A percentile compares a stretch with the other conserved stretches of the same genome.
Conservation (phyloP, 2,797 vertebrate species). For the Hydrolagus colliei region DNA sequence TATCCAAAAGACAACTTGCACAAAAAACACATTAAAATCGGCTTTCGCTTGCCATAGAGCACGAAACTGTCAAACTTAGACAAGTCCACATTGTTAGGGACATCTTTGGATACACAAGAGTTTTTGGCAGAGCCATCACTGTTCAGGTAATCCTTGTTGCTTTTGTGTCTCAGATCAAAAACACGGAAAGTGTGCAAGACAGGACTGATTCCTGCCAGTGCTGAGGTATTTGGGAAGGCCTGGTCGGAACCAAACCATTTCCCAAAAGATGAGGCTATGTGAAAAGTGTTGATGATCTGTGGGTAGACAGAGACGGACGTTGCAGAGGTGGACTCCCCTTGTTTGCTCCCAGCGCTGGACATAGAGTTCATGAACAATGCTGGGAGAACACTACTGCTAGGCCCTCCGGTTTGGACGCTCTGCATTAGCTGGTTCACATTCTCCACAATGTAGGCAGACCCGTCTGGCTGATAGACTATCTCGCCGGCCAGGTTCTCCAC, state of each 20-base stretch:
- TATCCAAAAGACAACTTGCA: slow-evolving; percentile 98
- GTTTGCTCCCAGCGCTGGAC: slow-evolving; percentile 63
- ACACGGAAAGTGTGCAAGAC: slow-evolving; percentile 99
- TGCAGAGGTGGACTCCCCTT: slow-evolving; percentile 69
- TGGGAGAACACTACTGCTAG: slow-evolving; percentile 50
- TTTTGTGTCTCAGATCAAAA: slow-evolving; percentile 99
- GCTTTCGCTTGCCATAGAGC: slow-evolving; percentile 97
- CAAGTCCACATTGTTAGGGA: slow-evolving; percentile 99
- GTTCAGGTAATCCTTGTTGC: slow-evolving; percentile 99
- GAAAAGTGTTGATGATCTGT: slow-evolving; percentile 99
- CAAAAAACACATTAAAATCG: slow-evolving; percentile 99
- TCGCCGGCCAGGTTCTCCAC: slow-evolving; percentile 97
- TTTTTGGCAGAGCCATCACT: slow-evolving; percentile 99
- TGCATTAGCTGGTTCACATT: slow-evolving; percentile 96
- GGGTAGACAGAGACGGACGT: slow-evolving; percentile 84
- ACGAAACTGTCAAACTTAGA: slow-evolving; percentile 97
- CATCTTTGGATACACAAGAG: slow-evolving; percentile 99
- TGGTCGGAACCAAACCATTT: slow-evolving; percentile 98
- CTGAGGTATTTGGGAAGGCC: slow-evolving; percentile 99
- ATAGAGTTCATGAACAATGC: slow-evolving; percentile 80
- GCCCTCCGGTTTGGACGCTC: slow-evolving; percentile 58
- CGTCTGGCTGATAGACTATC: slow-evolving; percentile 96
- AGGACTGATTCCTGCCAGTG: slow-evolving; percentile 92
- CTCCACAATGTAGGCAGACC: slow-evolving; percentile 98
- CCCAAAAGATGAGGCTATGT: slow-evolving; percentile 99